Evolutionary conservation across 2,888 invertebrate genomes (phyloP).

Genomic region (Agonopterix subpropinquella): DNA sequence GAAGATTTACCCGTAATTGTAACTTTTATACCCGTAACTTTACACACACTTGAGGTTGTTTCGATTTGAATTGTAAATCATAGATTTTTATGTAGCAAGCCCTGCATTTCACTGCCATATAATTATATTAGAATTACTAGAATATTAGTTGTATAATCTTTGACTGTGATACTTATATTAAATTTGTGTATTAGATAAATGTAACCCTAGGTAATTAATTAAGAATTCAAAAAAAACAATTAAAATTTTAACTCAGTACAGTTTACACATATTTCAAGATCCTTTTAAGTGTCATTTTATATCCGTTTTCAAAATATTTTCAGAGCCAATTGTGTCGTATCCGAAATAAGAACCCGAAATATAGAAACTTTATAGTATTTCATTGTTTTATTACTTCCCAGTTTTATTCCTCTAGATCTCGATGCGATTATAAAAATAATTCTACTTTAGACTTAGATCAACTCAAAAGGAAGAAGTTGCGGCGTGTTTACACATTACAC

Average conservation of each 20-base stretch:
- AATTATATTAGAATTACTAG: conserved; percentile 53
- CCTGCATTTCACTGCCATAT: conserved; percentile 68
- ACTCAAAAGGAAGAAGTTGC: too few relatives aligned
- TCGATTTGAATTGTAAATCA: conserved; percentile 31
- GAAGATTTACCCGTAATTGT: conserved; percentile 12
- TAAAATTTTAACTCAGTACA: conserved; percentile 24
- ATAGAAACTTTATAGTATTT: conserved; percentile 48
- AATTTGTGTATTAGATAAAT: conserved; percentile 68
- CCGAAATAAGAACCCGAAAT: conserved; percentile 40
- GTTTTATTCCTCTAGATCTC: conserved; percentile 7
- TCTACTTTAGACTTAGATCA: not conserved
- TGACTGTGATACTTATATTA: conserved; percentile 75
- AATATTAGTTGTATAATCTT: conserved; percentile 67
- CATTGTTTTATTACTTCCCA: conserved; percentile 32
- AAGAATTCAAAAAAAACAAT: conserved; percentile 17
- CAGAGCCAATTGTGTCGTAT: conserved; percentile 52
- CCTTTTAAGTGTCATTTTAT: conserved; percentile 21
- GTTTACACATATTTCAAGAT: conserved; percentile 25
- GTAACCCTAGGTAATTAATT: conserved; percentile 42
- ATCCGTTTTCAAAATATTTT: conserved; percentile 43
- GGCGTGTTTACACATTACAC: too few relatives aligned
- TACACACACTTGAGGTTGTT: conserved; percentile 37
- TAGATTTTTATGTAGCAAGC: conserved; percentile 29
- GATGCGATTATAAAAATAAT: conserved; percentile 6
- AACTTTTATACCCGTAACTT: conserved; percentile 21